A percentile compares a stretch with the other conserved stretches of the same genome.
Conservation (phyloP, 37 sponge, comb jelly and placozoan genomes). For the Cliona cf. orientalis region DNA sequence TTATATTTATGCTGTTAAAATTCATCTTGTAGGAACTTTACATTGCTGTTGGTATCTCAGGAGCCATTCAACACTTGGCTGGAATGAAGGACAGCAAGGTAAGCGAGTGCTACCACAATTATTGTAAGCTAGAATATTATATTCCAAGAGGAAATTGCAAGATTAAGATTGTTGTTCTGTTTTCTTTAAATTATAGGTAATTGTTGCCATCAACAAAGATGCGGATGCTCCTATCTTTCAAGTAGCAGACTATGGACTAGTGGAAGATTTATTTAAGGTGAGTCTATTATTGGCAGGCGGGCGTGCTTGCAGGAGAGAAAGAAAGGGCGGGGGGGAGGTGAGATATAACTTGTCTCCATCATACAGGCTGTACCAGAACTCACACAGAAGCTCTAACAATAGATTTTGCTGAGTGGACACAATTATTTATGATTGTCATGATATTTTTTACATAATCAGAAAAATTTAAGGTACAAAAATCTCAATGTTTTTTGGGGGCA, state of each 20-base stretch:
- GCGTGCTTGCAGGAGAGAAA: not conserved
- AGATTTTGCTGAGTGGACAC: not conserved
- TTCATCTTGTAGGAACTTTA: constrained; percentile 89
- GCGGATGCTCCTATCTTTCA: constrained; percentile 99
- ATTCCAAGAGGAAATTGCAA: not conserved
- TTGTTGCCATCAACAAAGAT: constrained; percentile 99
- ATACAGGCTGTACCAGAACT: constrained; percentile 92
- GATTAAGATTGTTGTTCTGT: no score
- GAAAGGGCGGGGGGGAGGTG: not conserved
- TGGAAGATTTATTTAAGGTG: constrained; percentile 98
- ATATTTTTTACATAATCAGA: no score
- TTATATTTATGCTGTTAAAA: not conserved
- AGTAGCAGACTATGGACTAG: constrained; percentile 98
- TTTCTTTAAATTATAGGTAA: constrained; percentile 68
- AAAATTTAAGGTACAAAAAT: no score
- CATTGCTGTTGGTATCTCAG: constrained; percentile 99
- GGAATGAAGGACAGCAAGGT: constrained; percentile 99
- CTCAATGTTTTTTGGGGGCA: no score
- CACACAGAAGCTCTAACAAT: constrained; percentile 68
- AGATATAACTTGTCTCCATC: not conserved
- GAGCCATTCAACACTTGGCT: constrained; percentile 99
- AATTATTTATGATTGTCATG: not conserved
- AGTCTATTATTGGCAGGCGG: constrained; percentile 1
- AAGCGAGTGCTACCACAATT: not conserved
- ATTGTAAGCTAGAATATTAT: no score